Evolutionary conservation across 2,113 vertebrate genomes (phyloP).

Genomic region (Brevimyrus niger): DNA sequence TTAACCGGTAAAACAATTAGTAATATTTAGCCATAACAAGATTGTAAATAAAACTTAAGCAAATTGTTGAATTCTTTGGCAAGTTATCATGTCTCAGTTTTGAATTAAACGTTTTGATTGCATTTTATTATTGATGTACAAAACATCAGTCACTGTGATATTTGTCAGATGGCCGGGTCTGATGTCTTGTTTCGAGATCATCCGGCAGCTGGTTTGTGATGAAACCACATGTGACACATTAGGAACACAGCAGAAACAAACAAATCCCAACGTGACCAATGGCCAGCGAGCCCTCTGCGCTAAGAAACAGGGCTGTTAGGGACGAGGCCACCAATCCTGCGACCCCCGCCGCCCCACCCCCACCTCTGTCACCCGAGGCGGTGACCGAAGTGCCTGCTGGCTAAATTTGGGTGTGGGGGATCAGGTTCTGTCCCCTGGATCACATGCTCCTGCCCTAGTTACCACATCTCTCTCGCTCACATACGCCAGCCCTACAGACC

Average conservation of each 20-base stretch:
- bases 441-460: conserved; percentile 52
- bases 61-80: not conserved
- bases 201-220: not conserved
- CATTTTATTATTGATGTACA: not conserved
- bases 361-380: conserved; percentile 51
- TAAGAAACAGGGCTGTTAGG: not conserved
- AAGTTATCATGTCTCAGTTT: not conserved
- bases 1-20: not conserved
- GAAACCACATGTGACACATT: not conserved
- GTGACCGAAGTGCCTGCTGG: conserved; percentile 50
- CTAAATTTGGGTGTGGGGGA: conserved; percentile 75
- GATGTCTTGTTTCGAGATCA: not conserved
- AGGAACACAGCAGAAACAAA: not conserved
- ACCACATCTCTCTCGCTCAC: conserved; percentile 12
- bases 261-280: not conserved
- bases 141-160: not conserved
- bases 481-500: not conserved
- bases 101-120: not conserved
- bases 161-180: not conserved
- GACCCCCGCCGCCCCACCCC: not conserved
- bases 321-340: not conserved
- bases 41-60: not conserved
- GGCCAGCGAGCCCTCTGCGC: not conserved
- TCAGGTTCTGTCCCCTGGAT: conserved; percentile 71
- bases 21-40: not conserved